Evolutionary conservation across 2,797 vertebrate species (phyloP).

Genomic region (Sternarchorhynchus goeldii): DNA sequence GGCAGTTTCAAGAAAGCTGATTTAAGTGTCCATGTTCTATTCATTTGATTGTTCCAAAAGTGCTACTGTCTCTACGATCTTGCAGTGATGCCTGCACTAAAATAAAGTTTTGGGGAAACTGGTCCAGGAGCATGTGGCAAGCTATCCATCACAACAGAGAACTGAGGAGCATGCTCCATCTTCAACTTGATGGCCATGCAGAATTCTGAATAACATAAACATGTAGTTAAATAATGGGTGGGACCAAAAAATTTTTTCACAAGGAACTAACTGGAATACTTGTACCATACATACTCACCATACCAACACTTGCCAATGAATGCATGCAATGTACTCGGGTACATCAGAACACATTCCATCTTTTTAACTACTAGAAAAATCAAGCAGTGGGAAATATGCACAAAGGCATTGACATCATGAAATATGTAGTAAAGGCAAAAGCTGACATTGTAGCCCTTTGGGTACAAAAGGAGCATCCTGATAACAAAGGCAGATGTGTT

Average conservation of each 20-base stretch:
- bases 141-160: slow-evolving; percentile 12
- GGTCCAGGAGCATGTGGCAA: not conserved
- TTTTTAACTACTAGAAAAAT: slow-evolving; percentile 53
- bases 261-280: slow-evolving; percentile 43
- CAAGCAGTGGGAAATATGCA: slow-evolving; percentile 59
- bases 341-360: slow-evolving; percentile 62
- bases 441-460: slow-evolving; percentile 71
- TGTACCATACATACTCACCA: slow-evolving; percentile 32
- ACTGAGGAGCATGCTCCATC: slow-evolving; percentile 1
- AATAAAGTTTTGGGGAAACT: no score
- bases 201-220: not conserved
- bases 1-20: no score
- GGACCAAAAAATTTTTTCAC: not conserved
- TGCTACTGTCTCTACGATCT: not conserved
- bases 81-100: not conserved
- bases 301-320: slow-evolving; percentile 41
- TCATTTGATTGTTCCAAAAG: not conserved
- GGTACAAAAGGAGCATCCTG: slow-evolving; percentile 64
- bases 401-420: slow-evolving; percentile 69
- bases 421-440: slow-evolving; percentile 71
- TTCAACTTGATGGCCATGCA: not conserved
- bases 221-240: not conserved
- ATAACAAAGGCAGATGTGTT: slow-evolving; percentile 64
- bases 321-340: slow-evolving; percentile 52
- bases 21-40: no score